Evolutionary conservation across 2,113 vertebrate genomes (phyloP).

Genomic region (Macroglossus sobrinus): DNA sequence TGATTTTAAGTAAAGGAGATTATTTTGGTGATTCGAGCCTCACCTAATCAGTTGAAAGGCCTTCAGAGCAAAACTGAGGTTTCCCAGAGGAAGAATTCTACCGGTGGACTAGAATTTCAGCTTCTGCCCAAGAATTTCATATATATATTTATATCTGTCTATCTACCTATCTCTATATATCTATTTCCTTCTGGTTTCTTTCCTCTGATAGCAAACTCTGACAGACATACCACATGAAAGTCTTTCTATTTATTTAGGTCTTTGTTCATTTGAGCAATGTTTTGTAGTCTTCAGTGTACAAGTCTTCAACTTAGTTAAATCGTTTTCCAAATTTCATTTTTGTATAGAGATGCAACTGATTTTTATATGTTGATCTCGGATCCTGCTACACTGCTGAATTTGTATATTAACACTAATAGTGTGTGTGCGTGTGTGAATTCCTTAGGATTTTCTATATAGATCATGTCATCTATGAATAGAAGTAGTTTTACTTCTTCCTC

Average conservation of each 20-base stretch:
- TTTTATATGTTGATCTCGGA: neutral
- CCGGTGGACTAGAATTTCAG: neutral
- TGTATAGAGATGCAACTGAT: neutral
- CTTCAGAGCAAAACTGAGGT: neutral
- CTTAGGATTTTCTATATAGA: neutral
- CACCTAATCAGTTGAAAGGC: neutral
- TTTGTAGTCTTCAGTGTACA: neutral
- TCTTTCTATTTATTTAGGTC: neutral
- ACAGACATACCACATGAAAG: neutral
- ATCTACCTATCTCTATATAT: neutral
- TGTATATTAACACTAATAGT: neutral
- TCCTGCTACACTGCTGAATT: neutral
- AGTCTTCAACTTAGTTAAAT: neutral
- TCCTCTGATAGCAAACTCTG: neutral
- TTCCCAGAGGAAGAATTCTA: neutral
- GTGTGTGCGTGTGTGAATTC: neutral
- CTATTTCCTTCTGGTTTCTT: neutral
- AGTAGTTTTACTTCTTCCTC: neutral
- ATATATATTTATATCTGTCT: neutral
- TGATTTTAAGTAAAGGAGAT: neutral
- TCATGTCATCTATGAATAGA: neutral
- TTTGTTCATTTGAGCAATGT: neutral
- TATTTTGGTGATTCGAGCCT: neutral
- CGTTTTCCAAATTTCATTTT: neutral
- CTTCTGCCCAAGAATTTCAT: neutral